These are phyloP conservation scores for Steatocranus sp. DNA, from an alignment of 2,797 vertebrate species.

Conservation along the genomic window DNA sequence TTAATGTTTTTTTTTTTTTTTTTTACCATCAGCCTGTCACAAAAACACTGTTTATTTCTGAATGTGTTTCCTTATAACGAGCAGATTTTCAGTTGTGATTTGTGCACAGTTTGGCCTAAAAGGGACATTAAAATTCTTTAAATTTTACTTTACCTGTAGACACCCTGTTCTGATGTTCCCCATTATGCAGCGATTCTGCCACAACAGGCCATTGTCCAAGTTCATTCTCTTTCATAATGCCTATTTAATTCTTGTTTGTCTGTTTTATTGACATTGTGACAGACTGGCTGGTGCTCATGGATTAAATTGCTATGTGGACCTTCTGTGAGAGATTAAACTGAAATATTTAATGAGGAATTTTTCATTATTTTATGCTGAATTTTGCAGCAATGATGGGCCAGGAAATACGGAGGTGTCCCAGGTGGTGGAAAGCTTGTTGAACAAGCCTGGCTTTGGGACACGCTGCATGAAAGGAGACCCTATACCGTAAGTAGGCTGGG, in stretches of 20 bases:
- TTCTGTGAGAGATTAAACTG: background rate
- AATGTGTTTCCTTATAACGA: background rate
- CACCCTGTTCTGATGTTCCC: background rate
- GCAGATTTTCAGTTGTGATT: background rate
- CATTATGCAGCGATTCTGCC: background rate
- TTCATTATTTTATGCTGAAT: background rate
- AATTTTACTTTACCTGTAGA: background rate
- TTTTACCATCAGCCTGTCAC: background rate
- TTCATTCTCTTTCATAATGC: background rate
- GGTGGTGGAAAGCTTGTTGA: slow-evolving; percentile 82
- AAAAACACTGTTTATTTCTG: background rate
- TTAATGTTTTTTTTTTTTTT: background rate
- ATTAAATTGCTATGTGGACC: background rate
- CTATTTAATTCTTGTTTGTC: background rate
- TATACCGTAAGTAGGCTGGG: slow-evolving; percentile 83
- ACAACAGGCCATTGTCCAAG: background rate
- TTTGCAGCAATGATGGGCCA: slow-evolving; percentile 83
- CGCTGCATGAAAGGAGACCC: slow-evolving; percentile 89
- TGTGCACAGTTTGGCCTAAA: background rate
- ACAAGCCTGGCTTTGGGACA: slow-evolving; percentile 90
- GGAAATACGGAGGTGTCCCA: slow-evolving; percentile 74
- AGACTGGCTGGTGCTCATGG: background rate
- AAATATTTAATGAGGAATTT: background rate
- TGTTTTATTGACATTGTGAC: slow-evolving; percentile 2
- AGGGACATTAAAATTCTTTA: background rate